phyloP scores from a whole-genome alignment of 2,113 vertebrate species.

The Haemorhous mexicanus region DNA sequence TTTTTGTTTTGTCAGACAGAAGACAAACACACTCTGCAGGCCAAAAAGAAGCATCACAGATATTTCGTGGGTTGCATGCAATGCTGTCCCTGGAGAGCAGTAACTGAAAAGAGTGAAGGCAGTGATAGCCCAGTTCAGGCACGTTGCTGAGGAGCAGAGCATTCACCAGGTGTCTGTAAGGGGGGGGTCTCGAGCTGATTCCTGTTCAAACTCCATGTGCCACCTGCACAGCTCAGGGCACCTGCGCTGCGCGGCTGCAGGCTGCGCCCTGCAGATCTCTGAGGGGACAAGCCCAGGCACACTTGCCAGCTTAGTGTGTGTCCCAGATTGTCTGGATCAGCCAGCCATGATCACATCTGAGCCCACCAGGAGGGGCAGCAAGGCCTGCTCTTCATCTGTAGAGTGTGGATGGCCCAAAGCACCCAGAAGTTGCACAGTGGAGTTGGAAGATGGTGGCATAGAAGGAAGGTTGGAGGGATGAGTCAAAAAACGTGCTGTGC shows the following conservation, averaged over 20 bases:
- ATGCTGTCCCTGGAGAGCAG: not conserved
- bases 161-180: not conserved
- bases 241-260: rapidly evolving
- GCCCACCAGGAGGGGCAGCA: not conserved
- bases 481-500: not conserved
- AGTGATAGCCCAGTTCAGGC: not conserved
- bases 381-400: not conserved
- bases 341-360: not conserved
- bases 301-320: not conserved
- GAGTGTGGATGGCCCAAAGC: not conserved
- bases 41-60: not conserved
- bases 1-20: not conserved
- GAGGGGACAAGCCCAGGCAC: not conserved
- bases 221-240: not conserved
- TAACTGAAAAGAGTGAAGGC: not conserved
- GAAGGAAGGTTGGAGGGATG: not conserved
- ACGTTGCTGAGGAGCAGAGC: not conserved
- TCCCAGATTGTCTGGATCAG: not conserved
- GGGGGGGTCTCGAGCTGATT: not conserved
- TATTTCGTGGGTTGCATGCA: not conserved
- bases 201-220: not conserved
- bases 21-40: not conserved
- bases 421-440: not conserved
- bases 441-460: not conserved
- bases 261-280: not conserved